Base-by-base conservation (phyloP, 2,113 vertebrate species). In the Bos javanicus region DNA sequence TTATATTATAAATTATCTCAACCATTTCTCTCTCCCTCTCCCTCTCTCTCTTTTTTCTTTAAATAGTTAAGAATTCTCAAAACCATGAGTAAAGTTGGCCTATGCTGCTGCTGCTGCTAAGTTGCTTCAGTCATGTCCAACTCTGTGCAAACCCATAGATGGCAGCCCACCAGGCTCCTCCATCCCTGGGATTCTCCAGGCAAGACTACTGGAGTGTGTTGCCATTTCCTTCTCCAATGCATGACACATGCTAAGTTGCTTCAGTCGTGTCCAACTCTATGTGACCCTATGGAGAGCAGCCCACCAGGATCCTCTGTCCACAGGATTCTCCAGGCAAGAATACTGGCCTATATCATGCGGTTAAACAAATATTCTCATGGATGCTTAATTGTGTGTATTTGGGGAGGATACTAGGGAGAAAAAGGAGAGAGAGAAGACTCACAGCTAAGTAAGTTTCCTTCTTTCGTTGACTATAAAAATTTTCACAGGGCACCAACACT, bases 231-330 rank as follows among this genome's bases (percentile, higher is more conserved):
- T 71, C n/a, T 71, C n/a, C 17, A 36, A 36, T 6, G n/a, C 19
- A 71, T 12, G 17, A 67, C 5, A 17, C 33, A 21, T 36, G n/a
- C 19, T 71, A 71, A 11, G 9, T 36, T 5, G 0, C n/a, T 71
- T 71, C n/a, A 36, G 19, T 36, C 0, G 0, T 71, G n/a, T 71
- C 5, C 0, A 0, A 23, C 19, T 23, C 19, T 36, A 23, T 71
- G 67, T 0, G 2, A 36, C n/a, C 9, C 9, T 71, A 6, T 71
- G 19, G 67, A 36, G 17, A 36, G 17, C 19, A 71, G n/a, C 9
- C 17, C 17, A 36, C 64, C 17, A 71, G 9, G 64, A 36, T 71
- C 9, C 64, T 71, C 64, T 36, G n/a, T 12, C 17, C n/a, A 71
- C 64, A 6, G 17, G 64, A 71, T 71, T 36, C n/a, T 71, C n/a